Evolutionary conservation across 2,888 invertebrate genomes (phyloP), one percentile per base, ranked within the genome.

Genomic region (Brachynemurus nebulosus): DNA sequence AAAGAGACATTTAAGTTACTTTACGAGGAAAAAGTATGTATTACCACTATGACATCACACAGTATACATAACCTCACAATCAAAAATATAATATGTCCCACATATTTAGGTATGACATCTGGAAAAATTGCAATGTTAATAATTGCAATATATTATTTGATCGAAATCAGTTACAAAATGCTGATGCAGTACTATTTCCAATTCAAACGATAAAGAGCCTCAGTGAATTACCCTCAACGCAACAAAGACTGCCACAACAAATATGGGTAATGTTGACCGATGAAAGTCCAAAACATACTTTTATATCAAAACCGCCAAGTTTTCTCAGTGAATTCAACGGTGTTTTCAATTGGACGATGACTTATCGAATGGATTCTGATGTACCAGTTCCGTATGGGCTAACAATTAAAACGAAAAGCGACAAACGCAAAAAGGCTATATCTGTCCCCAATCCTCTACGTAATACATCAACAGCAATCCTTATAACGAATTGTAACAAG

Each of bases 301-400:
- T 80, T 54, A 54, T 71, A 1, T 51, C 66, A 30, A 53, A 65
- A 1, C 55, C 55, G 6, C 53, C 52, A 8, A 57, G 56, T 30
- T 62, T 65, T 1, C 54, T 68, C 2, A 53, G 57, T 2, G 59
- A 68, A 20, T 70, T 74, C 51, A 67, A 75, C 47, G 69, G 72
- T 11, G 49, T 77, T n/a, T 86, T 80, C 54, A 80, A 80, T 56
- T 80, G 80, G 79, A 77, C 79, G 0, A 78, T 80, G 78, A 72
- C 72, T 2, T 80, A 76, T 60, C 75, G 82, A 55, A 68, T 64
- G 56, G 71, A 74, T 48, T 68, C 78, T 2, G 79, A 80, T 51
- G 65, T 80, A 12, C 78, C 78, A 1, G 75, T 78, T 3, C 77
- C 79, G 1, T 79, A 80, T 45, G 80, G 78, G 0, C 67, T 78